Evolutionary conservation across 2,113 vertebrate species (phyloP), one percentile per base, ranked within the genome.

Genomic region (Burhinus bistriatus): DNA sequence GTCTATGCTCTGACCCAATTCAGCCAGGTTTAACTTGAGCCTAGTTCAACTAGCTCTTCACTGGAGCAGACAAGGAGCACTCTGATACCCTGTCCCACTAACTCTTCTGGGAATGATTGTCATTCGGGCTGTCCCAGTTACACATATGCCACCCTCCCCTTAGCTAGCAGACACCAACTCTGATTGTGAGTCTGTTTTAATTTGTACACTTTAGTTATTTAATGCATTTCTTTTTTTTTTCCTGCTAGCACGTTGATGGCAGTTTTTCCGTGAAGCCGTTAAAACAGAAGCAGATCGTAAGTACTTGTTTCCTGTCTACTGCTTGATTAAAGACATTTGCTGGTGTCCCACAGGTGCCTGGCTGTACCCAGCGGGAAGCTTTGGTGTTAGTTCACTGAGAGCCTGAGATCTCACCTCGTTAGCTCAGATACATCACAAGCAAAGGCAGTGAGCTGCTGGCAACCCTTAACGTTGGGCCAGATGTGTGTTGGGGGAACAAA

Each of bases 271-370:
- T 99, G 98, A 99, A 99, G 89, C 99, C 99, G 0, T 97, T 99
- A 82, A 99, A 99, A 94, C 99, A 99, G 98, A 99, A 99, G 96
- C 99, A 99, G 97, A 99, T 99, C 0, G 99, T 99, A 98, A 97
- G 99, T 99, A 96, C 73, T 17, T n/a, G 32, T 55, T 83, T 34
- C 38, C n/a, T 73, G 9, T 72, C 71, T 94, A 0, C 40, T 58
- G 17, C 55, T 51, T 54, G 8, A 10, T 75, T 42, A 40, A 62
- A 72, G 55, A 29, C 21, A 5, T 61, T 54, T 89, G 22, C 65
- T 85, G 55, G 36, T 93, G 70, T 71, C 26, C 36, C 69, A 32
- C 44, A 30, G 30, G 34, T 78, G 68, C 26, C 47, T 2, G 2
- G 1, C n/a, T 65, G 20, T 69, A 17, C 30, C 21, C 47, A 32